phyloP scores from a whole-genome alignment of 2,888 invertebrate genomes.

The Gastrophysa polygoni region DNA sequence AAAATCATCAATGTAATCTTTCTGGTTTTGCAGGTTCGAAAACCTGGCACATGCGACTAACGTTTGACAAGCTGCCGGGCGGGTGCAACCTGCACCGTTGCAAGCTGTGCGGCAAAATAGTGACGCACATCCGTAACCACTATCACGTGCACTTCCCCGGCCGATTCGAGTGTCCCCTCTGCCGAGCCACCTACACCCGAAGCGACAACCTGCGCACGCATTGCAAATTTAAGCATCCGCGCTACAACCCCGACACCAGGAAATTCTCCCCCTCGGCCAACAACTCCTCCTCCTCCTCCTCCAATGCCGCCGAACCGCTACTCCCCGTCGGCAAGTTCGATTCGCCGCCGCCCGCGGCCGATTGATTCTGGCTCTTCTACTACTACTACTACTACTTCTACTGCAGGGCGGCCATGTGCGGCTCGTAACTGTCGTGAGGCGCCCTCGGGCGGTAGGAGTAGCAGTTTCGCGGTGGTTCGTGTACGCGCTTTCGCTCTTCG shows the following conservation, averaged over 20 bases:
- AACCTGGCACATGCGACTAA: constrained; percentile 95
- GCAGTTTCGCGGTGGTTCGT: too few species aligned
- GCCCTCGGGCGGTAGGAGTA: too few species aligned
- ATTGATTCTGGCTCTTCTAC: constrained; percentile 60
- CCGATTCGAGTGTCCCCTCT: constrained; percentile 89
- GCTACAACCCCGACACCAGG: constrained; percentile 84
- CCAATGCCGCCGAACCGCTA: too few species aligned
- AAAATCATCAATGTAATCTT: too few species aligned
- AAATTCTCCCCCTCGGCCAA: constrained; percentile 68
- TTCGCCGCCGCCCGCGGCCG: too few species aligned
- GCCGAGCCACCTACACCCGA: constrained; percentile 89
- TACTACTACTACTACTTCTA: constrained; percentile 56
- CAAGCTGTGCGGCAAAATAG: constrained; percentile 93
- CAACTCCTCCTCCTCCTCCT: too few species aligned
- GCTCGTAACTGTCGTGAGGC: constrained; percentile 46
- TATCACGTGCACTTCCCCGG: constrained; percentile 94
- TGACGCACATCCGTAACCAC: constrained; percentile 93
- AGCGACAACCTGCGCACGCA: constrained; percentile 92
- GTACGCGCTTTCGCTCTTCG: too few species aligned
- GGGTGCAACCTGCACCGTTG: constrained; percentile 92
- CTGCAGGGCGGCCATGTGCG: constrained; percentile 52
- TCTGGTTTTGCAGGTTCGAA: constrained; percentile 83
- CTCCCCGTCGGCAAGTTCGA: too few species aligned
- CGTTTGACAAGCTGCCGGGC: constrained; percentile 91
- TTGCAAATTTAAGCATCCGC: constrained; percentile 92